Conservation (phyloP, 1,140 invertebrate genomes). For the Zaprionus davidi region DNA sequence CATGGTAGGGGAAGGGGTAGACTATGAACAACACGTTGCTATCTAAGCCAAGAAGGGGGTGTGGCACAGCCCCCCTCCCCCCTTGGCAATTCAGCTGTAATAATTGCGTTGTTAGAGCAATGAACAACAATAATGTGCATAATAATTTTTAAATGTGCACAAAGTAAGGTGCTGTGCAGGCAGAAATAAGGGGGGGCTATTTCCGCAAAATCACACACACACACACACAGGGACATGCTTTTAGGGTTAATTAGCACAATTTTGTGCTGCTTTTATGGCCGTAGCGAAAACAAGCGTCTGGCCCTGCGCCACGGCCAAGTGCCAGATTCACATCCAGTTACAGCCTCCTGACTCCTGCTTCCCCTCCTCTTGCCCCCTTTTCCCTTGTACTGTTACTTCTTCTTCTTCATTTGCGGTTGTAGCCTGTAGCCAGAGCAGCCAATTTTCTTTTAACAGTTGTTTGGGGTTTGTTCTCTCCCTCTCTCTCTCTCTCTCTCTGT, state of each 20-base stretch:
- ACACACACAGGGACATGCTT: constrained; percentile 63
- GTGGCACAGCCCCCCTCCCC: background rate
- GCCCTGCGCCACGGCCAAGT: constrained; percentile 69
- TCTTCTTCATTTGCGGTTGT: constrained; percentile 72
- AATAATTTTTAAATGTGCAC: constrained; percentile 77
- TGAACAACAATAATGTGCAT: constrained; percentile 79
- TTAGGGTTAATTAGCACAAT: constrained; percentile 82
- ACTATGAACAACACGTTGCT: background rate
- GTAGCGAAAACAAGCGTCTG: constrained; percentile 74
- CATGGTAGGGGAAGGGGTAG: background rate
- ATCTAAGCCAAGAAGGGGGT: constrained; percentile 12
- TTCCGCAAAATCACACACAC: constrained; percentile 37
- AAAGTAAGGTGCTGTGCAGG: constrained; percentile 8
- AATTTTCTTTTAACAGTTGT: constrained; percentile 82
- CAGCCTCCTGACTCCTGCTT: constrained; percentile 16
- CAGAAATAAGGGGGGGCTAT: background rate
- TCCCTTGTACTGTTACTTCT: background rate
- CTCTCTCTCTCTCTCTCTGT: constrained; percentile 12
- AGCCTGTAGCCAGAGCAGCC: constrained; percentile 60
- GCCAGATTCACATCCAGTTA: constrained; percentile 58
- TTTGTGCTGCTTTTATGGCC: constrained; percentile 79
- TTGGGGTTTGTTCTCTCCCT: constrained; percentile 41
- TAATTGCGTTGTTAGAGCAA: constrained; percentile 79
- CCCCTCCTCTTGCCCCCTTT: background rate
- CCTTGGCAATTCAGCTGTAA: constrained; percentile 34